These are phyloP conservation scores for Remorina albescens DNA, from an alignment of 2,797 vertebrate species.

Conservation along the genomic window DNA sequence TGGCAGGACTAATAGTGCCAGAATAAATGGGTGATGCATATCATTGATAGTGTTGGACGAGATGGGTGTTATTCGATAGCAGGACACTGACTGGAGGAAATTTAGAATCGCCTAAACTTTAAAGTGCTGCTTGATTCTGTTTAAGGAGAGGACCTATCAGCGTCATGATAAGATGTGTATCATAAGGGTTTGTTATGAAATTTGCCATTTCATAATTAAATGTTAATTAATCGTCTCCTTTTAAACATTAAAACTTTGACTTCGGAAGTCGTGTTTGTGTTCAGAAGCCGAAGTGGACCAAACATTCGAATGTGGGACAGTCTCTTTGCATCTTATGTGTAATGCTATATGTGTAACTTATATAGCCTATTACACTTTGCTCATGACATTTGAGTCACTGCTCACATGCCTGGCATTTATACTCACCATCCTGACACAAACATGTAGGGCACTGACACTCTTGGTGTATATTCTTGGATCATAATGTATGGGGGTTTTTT, in stretches of 20 bases:
- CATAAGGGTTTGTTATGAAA: background rate
- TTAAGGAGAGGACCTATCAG: slow-evolving; percentile 6
- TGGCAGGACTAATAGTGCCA: slow-evolving; percentile 46
- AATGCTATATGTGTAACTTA: slow-evolving; percentile 53
- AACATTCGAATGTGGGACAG: slow-evolving; percentile 28
- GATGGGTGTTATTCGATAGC: slow-evolving; percentile 44
- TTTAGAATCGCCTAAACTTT: slow-evolving; percentile 42
- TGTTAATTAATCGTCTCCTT: background rate
- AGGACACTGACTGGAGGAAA: slow-evolving; percentile 16
- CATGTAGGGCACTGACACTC: background rate
- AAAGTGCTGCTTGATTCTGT: no score
- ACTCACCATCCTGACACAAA: slow-evolving; percentile 46
- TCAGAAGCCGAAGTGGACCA: background rate
- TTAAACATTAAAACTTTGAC: background rate
- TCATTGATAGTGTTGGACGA: slow-evolving; percentile 26
- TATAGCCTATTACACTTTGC: slow-evolving; percentile 24
- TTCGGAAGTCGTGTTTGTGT: background rate
- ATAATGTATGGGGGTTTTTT: slow-evolving; percentile 49
- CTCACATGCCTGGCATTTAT: slow-evolving; percentile 60
- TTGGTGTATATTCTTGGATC: slow-evolving; percentile 51
- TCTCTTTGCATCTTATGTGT: slow-evolving; percentile 6
- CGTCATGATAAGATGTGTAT: no score
- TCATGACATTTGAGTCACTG: slow-evolving; percentile 62
- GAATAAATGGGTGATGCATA: slow-evolving; percentile 41
- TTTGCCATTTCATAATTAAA: background rate